A percentile compares a stretch with the other conserved stretches of the same genome.
Conservation (phyloP, 2,113 vertebrate species). For the Pitta sordida region DNA sequence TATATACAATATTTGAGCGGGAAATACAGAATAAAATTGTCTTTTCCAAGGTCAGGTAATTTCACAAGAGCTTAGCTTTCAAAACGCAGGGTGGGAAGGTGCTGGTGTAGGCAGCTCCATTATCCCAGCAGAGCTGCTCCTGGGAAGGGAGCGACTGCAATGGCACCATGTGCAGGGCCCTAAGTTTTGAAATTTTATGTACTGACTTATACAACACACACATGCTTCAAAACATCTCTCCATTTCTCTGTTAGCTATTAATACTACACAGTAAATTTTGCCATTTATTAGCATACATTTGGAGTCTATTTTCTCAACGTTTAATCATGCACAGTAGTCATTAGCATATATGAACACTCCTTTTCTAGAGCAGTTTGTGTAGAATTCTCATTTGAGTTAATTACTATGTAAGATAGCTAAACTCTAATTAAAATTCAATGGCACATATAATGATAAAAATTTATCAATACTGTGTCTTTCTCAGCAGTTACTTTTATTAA, state of each 20-base stretch:
- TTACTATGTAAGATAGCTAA: constrained; percentile 58
- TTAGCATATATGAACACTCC: constrained; percentile 58
- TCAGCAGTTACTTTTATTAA: constrained; percentile 45
- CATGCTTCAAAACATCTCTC: background rate
- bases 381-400: constrained; percentile 60
- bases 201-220: background rate
- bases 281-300: constrained; percentile 66
- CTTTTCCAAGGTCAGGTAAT: background rate
- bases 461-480: constrained; percentile 48
- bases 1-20: background rate
- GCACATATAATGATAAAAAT: constrained; percentile 60
- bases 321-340: constrained; percentile 53
- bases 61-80: background rate
- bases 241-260: background rate
- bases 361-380: constrained; percentile 48
- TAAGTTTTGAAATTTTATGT: background rate
- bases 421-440: constrained; percentile 67
- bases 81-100: background rate
- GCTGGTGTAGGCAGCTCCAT: rapidly evolving
- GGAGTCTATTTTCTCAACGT: constrained; percentile 47
- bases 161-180: background rate
- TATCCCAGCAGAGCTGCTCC: background rate
- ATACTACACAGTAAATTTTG: constrained; percentile 7
- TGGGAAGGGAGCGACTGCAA: rapidly evolving
- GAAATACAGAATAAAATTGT: background rate